A percentile compares a stretch with the other conserved stretches of the same genome.
These are phyloP conservation scores for Cercocebus atys DNA, from an alignment of 2,113 vertebrate genomes.

Conservation along the genomic window DNA sequence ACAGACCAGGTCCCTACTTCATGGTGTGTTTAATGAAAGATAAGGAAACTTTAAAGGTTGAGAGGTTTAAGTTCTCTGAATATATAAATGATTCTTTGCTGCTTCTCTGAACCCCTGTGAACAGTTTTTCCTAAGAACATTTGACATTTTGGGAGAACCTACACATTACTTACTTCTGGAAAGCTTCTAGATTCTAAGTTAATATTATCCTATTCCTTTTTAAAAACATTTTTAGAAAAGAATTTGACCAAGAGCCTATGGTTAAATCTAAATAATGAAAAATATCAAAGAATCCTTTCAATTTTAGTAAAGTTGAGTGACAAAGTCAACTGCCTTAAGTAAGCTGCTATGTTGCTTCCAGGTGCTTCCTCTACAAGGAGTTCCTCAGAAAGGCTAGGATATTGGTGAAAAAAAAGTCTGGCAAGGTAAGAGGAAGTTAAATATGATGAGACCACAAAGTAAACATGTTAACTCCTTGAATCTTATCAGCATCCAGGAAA, in stretches of 20 bases:
- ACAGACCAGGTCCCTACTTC: neutral
- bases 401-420: neutral
- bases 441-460: neutral
- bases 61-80: neutral
- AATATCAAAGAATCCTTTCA: neutral
- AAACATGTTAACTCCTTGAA: neutral
- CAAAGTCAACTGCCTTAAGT: neutral
- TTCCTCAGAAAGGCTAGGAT: neutral
- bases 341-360: neutral
- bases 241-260: neutral
- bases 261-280: neutral
- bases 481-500: neutral
- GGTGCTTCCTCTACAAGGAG: neutral
- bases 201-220: neutral
- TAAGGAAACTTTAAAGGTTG: neutral
- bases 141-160: neutral
- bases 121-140: neutral
- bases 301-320: neutral
- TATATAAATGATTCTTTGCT: neutral
- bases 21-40: neutral
- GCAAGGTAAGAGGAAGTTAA: conserved; percentile 38
- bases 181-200: neutral
- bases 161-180: neutral
- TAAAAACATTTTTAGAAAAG: neutral
- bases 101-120: neutral